Evolutionary conservation across 1,140 invertebrate genomes (phyloP), one percentile per base, ranked within the genome.

Genomic region (Scylla paramamosain): DNA sequence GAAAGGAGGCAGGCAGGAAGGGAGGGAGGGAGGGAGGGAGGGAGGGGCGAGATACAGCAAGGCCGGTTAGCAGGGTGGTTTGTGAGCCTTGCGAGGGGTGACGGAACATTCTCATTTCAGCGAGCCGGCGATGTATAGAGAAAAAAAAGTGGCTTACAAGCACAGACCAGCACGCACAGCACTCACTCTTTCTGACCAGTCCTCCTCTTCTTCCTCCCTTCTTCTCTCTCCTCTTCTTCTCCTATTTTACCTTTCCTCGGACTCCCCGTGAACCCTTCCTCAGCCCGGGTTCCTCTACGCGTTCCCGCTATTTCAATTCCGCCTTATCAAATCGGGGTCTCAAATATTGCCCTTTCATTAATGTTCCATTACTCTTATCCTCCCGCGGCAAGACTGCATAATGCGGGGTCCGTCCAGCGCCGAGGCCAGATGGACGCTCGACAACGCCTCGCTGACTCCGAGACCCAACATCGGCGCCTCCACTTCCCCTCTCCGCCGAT

Each of bases 291-390:
- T 46, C 87, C 87, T 89, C n/a, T 8, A 89, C 31, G n/a, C 87
- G 32, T 89, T 48, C 87, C 87, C 39, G 32, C 87, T 89, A 89
- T 89, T 89, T 89, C 87, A 89, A 89, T 89, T 89, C 39, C 39
- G 39, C 39, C 32, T 46, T 89, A 89, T 89, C 87, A 25, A 45
- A 89, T 89, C 32, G 39, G 87, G 39, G 87, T 48, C 39, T 89
- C 87, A 89, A 46, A 89, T 89, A 89, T 89, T 89, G 87, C 87
- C 87, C 39, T 39, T 89, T 89, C 87, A 89, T 89, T 89, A 89
- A 28, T 7, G 87, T 46, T 87, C n/a, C 87, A 89, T 89, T 89
- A 89, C 25, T 89, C 87, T 89, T 89, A 89, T 89, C 87, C 87
- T 89, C 87, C 25, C 32, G 39, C 87, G 39, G n/a, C 87, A n/a